Conservation (phyloP, 2,797 vertebrate genomes). For the Gymnothorax reevesii region DNA sequence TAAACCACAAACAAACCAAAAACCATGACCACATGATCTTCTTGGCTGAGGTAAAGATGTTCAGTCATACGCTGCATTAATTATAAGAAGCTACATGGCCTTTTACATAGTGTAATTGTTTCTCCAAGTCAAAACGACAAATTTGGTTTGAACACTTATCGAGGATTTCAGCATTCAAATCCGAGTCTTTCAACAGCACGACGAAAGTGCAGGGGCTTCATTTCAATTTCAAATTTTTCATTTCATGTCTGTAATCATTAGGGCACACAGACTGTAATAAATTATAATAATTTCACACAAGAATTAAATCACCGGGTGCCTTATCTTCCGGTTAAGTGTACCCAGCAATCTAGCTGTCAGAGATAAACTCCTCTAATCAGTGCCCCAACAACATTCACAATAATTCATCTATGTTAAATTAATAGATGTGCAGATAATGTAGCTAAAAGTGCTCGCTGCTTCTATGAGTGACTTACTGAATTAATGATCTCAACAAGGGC, state of each 20-base stretch:
- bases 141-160: slow-evolving; percentile 33
- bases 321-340: slow-evolving; percentile 79
- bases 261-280: slow-evolving; percentile 95
- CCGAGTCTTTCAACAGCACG: neutral
- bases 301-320: slow-evolving; percentile 97
- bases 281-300: slow-evolving; percentile 98
- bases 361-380: slow-evolving; percentile 95
- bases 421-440: slow-evolving; percentile 93
- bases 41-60: too few relatives aligned
- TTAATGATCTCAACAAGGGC: slow-evolving; percentile 88
- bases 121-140: neutral
- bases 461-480: slow-evolving; percentile 96
- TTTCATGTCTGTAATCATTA: slow-evolving; percentile 98
- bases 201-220: slow-evolving; percentile 82
- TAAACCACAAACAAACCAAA: too few relatives aligned
- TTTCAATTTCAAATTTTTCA: slow-evolving; percentile 94
- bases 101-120: neutral
- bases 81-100: neutral
- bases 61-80: neutral
- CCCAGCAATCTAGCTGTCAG: slow-evolving; percentile 99
- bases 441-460: slow-evolving; percentile 90
- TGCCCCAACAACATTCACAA: slow-evolving; percentile 94
- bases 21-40: too few relatives aligned
- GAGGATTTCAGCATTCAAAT: slow-evolving; percentile 53
- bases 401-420: slow-evolving; percentile 99